Conservation (phyloP, 1,140 invertebrate genomes). For the Paracyclopina nana region DNA sequence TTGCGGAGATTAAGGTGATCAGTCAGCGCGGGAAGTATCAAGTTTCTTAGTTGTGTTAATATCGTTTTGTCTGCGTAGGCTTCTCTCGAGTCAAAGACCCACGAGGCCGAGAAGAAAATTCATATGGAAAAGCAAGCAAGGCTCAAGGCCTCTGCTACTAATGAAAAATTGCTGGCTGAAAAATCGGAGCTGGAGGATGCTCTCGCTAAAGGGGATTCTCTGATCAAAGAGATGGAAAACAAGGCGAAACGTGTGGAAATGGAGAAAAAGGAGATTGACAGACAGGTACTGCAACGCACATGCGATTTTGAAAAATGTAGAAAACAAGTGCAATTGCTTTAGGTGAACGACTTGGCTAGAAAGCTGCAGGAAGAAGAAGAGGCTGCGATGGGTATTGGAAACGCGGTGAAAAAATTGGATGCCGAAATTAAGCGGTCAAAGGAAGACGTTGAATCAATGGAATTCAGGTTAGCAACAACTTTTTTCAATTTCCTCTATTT, state of each 20-base stretch:
- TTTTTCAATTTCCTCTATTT: no score
- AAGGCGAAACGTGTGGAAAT: constrained; percentile 13
- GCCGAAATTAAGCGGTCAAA: constrained; percentile 40
- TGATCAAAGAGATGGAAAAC: not conserved
- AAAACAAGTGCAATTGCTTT: no score
- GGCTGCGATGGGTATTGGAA: constrained; percentile 56
- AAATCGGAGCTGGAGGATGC: constrained; percentile 89
- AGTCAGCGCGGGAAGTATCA: no score
- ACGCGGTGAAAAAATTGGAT: constrained; percentile 54
- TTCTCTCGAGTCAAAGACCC: constrained; percentile 9
- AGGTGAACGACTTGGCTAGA: not conserved
- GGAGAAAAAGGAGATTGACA: constrained; percentile 10
- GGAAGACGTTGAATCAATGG: constrained; percentile 67
- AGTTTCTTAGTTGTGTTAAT: no score
- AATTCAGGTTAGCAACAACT: constrained; percentile 1
- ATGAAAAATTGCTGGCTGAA: constrained; percentile 76
- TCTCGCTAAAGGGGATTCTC: constrained; percentile 38
- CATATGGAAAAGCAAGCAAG: not conserved
- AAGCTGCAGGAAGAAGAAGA: constrained; percentile 41
- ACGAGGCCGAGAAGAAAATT: constrained; percentile 13
- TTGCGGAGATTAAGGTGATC: constrained; percentile 16
- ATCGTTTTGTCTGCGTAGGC: no score
- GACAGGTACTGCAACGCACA: no score
- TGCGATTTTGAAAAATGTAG: no score
- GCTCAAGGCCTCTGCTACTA: not conserved